A percentile compares a stretch with the other conserved stretches of the same genome.
Evolutionary conservation across 2,888 invertebrate species (phyloP).

Genomic region (Hetaerina titia): DNA sequence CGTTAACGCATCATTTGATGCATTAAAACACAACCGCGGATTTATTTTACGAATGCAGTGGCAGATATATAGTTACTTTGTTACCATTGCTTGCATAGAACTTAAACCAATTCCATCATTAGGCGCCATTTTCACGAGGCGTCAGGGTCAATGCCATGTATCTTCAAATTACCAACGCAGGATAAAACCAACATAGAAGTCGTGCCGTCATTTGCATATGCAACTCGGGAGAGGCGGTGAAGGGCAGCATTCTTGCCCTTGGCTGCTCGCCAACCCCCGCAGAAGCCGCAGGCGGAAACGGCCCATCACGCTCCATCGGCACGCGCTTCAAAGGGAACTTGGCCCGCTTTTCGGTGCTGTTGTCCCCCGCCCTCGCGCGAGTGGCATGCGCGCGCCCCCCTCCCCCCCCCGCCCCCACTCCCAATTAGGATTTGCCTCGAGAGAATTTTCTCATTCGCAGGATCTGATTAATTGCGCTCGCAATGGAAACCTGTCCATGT

Average conservation of each 20-base stretch:
- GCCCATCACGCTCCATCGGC: not conserved
- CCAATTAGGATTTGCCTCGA: too few relatives aligned
- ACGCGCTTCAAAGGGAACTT: not conserved
- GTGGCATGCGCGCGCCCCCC: not conserved
- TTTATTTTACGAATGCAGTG: too few relatives aligned
- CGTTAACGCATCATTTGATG: too few relatives aligned
- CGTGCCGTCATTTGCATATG: not conserved
- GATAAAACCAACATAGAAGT: not conserved
- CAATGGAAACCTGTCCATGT: conserved; percentile 50
- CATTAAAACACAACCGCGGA: too few relatives aligned
- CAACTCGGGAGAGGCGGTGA: not conserved
- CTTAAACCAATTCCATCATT: too few relatives aligned
- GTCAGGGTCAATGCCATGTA: too few relatives aligned
- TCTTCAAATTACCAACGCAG: not conserved
- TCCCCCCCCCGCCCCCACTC: not conserved
- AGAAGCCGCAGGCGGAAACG: not conserved
- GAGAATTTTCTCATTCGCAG: not conserved
- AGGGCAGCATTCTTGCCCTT: not conserved
- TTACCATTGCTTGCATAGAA: too few relatives aligned
- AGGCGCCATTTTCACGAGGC: too few relatives aligned
- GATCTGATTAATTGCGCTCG: conserved; percentile 42
- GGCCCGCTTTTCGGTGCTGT: not conserved
- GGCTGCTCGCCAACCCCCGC: not conserved
- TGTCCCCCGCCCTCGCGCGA: not conserved
- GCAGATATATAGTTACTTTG: too few relatives aligned